phyloP scores from a whole-genome alignment of 2,888 invertebrate genomes.

The Drosophila mulleri region DNA sequence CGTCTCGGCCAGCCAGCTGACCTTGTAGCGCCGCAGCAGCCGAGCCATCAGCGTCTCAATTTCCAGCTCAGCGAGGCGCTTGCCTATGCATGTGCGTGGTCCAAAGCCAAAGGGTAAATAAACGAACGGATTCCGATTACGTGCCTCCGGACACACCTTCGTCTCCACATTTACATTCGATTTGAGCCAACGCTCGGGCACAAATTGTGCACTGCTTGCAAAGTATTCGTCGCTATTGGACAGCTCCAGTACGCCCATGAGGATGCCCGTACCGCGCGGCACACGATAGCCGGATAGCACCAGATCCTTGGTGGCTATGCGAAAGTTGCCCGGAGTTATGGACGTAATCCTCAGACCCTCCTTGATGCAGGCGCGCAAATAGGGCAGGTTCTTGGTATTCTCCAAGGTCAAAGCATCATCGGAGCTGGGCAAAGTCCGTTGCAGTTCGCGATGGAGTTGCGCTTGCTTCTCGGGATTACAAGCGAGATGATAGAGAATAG shows the following conservation, averaged over 20 bases:
- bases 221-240: conserved; percentile 88
- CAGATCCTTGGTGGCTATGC: conserved; percentile 87
- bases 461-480: conserved; percentile 88
- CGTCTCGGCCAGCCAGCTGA: conserved; percentile 71
- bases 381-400: conserved; percentile 86
- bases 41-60: conserved; percentile 87
- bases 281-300: conserved; percentile 88
- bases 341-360: conserved; percentile 89
- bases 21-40: conserved; percentile 80
- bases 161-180: conserved; percentile 33
- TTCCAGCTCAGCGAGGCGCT: conserved; percentile 91
- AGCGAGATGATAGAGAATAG: conserved; percentile 86
- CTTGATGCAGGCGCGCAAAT: conserved; percentile 90
- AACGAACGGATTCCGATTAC: conserved; percentile 76
- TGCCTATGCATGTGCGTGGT: conserved; percentile 89
- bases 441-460: conserved; percentile 87
- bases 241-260: conserved; percentile 90
- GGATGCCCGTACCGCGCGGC: conserved; percentile 89
- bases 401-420: conserved; percentile 84
- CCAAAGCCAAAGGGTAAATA: conserved; percentile 90
- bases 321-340: conserved; percentile 87
- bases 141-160: conserved; percentile 63
- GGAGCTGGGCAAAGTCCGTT: conserved; percentile 83
- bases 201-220: conserved; percentile 87
- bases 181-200: conserved; percentile 91